Base-by-base conservation (phyloP, 2,888 invertebrate genomes). In the Troglohyphantes excavatus region DNA sequence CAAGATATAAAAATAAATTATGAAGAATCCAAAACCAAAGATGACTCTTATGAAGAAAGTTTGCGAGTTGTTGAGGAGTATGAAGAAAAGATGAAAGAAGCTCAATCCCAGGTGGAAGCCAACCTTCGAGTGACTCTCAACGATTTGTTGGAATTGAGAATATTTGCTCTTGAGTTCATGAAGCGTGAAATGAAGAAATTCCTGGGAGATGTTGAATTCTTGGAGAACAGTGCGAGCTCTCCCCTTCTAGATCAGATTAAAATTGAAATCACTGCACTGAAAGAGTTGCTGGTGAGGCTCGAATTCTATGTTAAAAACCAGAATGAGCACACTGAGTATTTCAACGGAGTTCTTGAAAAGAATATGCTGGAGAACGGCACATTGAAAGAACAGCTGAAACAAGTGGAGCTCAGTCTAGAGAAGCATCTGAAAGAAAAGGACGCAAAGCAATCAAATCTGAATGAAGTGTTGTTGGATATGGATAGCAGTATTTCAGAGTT, bases 151-250 rank as follows among this genome's bases (percentile, higher is more conserved):
- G 73, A 75, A 5, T n/a, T 84, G 6, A 65, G 67, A 9, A 19
- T 29, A 17, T 75, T 39, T 67, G 23, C 67, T 23, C 27, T 65
- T 39, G 75, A 84, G n/a, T 27, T 84, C 21, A 75, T 84, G 75
- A 27, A 84, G n/a, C 46, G 46, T 43, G 33, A 65, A 27, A 59
- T 75, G 67, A 27, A 65, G 46, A 67, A 53, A 53, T 84, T 53
- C 26, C 7, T 75, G 17, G 29, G 23, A 26, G 61, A 46, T 63
- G 23, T 73, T 29, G 68, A 29, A 1, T 11, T 68, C 6, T 29
- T 29, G 19, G 17, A 26, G 2, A 27, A 33, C 17, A 7, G 29
- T 7, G 29, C 11, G 6, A 29, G 29, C 29, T 46, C n/a, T 59
- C 27, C 33, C 13, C n/a, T 63, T 6, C 9, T 19, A 27, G 59